Base-by-base conservation (phyloP, 2,113 vertebrate species). In the Thalassoma bifasciatum region DNA sequence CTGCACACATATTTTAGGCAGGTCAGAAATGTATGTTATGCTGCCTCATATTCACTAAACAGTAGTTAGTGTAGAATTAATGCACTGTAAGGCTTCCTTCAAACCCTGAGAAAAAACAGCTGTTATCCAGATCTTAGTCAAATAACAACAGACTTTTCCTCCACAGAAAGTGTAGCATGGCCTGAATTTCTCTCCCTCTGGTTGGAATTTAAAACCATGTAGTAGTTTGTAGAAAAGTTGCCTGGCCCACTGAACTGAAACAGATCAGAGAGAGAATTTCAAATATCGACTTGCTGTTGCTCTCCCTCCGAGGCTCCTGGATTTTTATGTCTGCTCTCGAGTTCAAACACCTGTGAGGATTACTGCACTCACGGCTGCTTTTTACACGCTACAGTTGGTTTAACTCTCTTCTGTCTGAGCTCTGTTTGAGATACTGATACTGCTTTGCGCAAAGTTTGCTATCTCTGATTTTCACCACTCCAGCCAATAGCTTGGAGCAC, bases 391-490 rank as follows among this genome's bases (percentile, higher is more conserved):
- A 68, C 53, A 49, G 42, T 17, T 79, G 65, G 42, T 37, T 23
- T n/a, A 36, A 16, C 49, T 44, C 47, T 17, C 47, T 42, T 36
- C 44, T 30, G n/a, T 72, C 72, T 54, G 68, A 77, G 24, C 42
- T 26, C 66, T 65, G 77, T 68, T 65, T 47, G 44, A 46, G n/a
- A 36, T 49, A 30, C 34, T 47, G 72, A 51, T 59, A 38, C 52
- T 58, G 44, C 5, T 8, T 9, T 57, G 63, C 59, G 75, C 66
- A 64, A 81, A 61, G 72, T 75, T 59, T 78, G 44, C 44, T 12
- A 63, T 53, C 53, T 82, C 68, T 77, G 60, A 79, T 84, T 56
- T 64, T 23, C 67, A 22, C 42, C 38, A n/a, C 70, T 77, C 53
- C 74, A 73, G 36, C 56, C 66, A 22, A 38, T 53, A 66, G 26